These are phyloP conservation scores for Acomys russatus DNA, from an alignment of 2,797 vertebrate species.

Conservation along the genomic window DNA sequence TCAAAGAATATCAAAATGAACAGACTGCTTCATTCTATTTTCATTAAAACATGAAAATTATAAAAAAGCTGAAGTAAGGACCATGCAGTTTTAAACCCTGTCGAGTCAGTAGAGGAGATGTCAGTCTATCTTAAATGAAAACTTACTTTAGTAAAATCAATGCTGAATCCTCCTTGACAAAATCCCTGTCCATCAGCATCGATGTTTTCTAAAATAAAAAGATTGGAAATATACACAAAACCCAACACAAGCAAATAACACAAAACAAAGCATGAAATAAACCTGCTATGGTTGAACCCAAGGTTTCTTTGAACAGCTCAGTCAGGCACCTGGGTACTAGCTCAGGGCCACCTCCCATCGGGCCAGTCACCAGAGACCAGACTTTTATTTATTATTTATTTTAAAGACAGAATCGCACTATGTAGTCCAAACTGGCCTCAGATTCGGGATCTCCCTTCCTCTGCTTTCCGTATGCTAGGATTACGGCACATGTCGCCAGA, in stretches of 20 bases:
- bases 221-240: conserved; percentile 69
- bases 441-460: background rate
- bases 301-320: background rate
- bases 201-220: conserved; percentile 89
- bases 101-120: conserved; percentile 40
- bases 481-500: background rate
- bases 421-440: background rate
- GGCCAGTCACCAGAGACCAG: background rate
- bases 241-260: conserved; percentile 74
- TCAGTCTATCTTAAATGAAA: conserved; percentile 70
- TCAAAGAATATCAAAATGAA: conserved; percentile 1
- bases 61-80: background rate
- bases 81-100: conserved; percentile 31
- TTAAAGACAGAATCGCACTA: background rate
- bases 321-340: background rate
- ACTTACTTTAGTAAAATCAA: conserved; percentile 95
- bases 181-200: conserved; percentile 98
- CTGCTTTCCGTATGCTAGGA: background rate
- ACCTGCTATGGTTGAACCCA: background rate
- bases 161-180: conserved; percentile 99
- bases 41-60: background rate
- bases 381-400: too few relatives aligned
- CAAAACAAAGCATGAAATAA: conserved; percentile 75
- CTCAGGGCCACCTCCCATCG: background rate
- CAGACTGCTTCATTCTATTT: background rate